These are phyloP conservation scores for Caerostris extrusa DNA, from an alignment of 1,140 invertebrate genomes.

Conservation along the genomic window DNA sequence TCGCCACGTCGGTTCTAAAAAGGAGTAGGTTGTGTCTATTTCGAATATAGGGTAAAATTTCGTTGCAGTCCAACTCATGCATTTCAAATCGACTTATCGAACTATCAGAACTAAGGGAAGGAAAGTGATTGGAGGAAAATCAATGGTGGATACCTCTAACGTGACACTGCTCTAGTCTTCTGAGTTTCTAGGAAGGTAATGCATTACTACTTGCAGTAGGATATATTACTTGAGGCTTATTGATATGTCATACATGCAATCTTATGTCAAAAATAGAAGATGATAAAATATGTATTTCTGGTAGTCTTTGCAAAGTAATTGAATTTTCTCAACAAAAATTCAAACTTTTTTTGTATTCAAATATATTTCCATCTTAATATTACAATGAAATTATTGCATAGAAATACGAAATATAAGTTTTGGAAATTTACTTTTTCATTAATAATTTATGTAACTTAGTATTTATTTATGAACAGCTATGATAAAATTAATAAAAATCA, in stretches of 20 bases:
- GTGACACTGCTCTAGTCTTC: constrained; percentile 25
- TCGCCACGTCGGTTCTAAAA: constrained; percentile 35
- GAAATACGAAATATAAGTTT: no score
- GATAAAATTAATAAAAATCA: no score
- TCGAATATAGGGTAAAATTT: constrained; percentile 70
- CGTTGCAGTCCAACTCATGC: constrained; percentile 72
- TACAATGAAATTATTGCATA: no score
- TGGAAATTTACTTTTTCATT: no score
- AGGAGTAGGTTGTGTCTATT: constrained; percentile 57
- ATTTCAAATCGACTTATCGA: constrained; percentile 73
- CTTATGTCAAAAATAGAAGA: neutral
- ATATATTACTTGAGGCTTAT: constrained; percentile 21
- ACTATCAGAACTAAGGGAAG: constrained; percentile 48
- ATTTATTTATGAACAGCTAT: no score
- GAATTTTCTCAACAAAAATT: no score
- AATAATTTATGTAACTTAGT: no score
- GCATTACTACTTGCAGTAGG: neutral
- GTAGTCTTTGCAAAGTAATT: neutral
- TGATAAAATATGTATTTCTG: neutral
- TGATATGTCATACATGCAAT: constrained; percentile 20
- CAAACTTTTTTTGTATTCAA: no score
- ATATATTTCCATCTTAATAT: no score
- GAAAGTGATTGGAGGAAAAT: constrained; percentile 72
- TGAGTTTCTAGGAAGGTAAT: constrained; percentile 14
- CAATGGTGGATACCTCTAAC: constrained; percentile 40